phyloP scores from a whole-genome alignment of 2,797 vertebrate species.

The Zenarchopterus dispar region DNA sequence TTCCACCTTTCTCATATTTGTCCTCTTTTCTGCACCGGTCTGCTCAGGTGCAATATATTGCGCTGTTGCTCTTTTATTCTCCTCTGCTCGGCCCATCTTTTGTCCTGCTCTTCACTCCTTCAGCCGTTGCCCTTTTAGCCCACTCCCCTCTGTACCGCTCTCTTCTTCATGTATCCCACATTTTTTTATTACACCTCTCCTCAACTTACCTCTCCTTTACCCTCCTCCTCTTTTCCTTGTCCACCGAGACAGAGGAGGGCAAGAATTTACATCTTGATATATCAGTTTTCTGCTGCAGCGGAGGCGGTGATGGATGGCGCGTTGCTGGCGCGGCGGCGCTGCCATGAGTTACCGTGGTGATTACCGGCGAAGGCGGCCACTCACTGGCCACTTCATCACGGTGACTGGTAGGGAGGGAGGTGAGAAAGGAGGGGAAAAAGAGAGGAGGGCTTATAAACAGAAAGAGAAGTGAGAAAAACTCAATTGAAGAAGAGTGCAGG shows the following conservation, averaged over 20 bases:
- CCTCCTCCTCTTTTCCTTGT: not conserved
- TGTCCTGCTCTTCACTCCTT: slow-evolving; percentile 3
- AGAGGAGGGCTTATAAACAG: slow-evolving; percentile 49
- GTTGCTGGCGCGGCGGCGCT: slow-evolving; percentile 57
- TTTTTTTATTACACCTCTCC: not conserved
- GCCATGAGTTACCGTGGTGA: slow-evolving; percentile 81
- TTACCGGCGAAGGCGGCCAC: slow-evolving; percentile 80
- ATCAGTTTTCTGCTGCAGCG: slow-evolving; percentile 60
- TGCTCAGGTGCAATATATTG: no score
- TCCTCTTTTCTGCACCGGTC: not conserved
- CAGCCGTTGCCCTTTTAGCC: not conserved
- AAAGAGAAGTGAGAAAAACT: slow-evolving; percentile 58
- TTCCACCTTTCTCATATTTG: not conserved
- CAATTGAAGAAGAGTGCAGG: slow-evolving; percentile 38
- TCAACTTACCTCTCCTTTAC: not conserved
- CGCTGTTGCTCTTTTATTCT: not conserved
- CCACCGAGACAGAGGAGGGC: slow-evolving; percentile 35
- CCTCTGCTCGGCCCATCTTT: not conserved
- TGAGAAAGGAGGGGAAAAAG: slow-evolving; percentile 50
- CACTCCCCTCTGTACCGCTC: not conserved
- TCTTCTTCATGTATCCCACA: not conserved
- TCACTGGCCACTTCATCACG: slow-evolving; percentile 80
- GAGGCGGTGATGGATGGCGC: slow-evolving; percentile 74
- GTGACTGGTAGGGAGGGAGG: slow-evolving; percentile 68
- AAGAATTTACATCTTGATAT: slow-evolving; percentile 81